Base-by-base conservation (phyloP, 2,888 invertebrate genomes). In the Eurytoma adleriae region DNA sequence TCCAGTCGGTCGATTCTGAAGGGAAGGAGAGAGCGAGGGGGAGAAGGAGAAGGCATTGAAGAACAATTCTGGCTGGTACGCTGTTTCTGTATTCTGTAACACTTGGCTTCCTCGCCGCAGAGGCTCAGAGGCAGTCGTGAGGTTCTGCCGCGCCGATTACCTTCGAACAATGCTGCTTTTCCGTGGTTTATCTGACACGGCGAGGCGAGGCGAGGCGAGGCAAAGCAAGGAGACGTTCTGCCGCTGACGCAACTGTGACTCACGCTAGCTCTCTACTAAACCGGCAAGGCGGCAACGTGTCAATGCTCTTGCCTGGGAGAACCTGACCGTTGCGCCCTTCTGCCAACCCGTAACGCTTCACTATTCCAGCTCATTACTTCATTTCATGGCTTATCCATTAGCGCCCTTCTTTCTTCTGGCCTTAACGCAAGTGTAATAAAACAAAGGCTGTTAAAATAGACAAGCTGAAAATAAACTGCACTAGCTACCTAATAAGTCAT, bases 81-180 rank as follows among this genome's bases (percentile, higher is more conserved):
- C 64, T 64, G 56, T n/a, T 20, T 71, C 56, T 18, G 20, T 70
- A 67, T 64, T 56, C 52, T 30, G 18, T 75, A 5, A 71, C 68
- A 61, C 48, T 70, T 67, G 40, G 48, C 59, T 61, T 27, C 64
- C 59, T 52, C 64, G 56, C 24, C 12, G 30, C 50, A 66, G 40
- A 57, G 62, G 57, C 56, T 54, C 7, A 62, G 61, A 27, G 20
- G 59, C 14, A 40, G 56, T 40, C n/a, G 16, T 4, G 72, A 61
- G 75, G 59, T 77, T 74, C 81, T 71, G 81, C 62, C 50, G 69
- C 74, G 61, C 48, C 78, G 82, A 82, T 82, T 82, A 77, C 82
- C 77, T 72, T 62, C 66, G 79, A 72, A 82, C 82, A 82, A 82
- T 82, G 74, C 73, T 66, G 76, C 81, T 79, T 82, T 82, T 82